Conservation (phyloP, 2,888 invertebrate species). For the Polyommatus iphigenia region DNA sequence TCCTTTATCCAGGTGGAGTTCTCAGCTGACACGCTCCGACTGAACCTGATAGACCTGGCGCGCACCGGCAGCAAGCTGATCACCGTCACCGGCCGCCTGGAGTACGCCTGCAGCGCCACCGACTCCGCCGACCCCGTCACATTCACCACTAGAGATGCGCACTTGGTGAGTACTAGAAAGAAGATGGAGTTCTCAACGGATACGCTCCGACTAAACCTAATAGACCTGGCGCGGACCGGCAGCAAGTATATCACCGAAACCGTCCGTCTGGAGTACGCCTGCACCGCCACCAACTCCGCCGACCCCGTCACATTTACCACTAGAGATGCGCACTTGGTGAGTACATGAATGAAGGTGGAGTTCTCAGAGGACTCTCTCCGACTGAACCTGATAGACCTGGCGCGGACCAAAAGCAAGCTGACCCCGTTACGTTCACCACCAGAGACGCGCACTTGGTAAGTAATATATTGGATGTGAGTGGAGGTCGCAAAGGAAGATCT, state of each 20-base stretch:
- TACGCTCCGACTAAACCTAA: slow-evolving; percentile 90
- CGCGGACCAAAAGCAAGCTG: slow-evolving; percentile 83
- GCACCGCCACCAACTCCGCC: slow-evolving; percentile 90
- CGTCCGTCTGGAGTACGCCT: slow-evolving; percentile 92
- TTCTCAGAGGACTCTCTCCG: slow-evolving; percentile 94
- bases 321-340: slow-evolving; percentile 93
- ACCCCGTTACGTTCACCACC: slow-evolving; percentile 89
- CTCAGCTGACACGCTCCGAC: slow-evolving; percentile 90
- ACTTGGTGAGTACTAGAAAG: slow-evolving; percentile 84
- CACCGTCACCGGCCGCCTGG: slow-evolving; percentile 90
- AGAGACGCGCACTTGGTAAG: slow-evolving; percentile 82
- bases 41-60: slow-evolving; percentile 94
- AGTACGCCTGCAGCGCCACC: slow-evolving; percentile 92
- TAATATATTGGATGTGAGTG: too few species aligned
- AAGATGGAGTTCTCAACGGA: slow-evolving; percentile 97
- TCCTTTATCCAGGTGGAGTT: slow-evolving; percentile 88
- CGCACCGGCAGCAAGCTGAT: slow-evolving; percentile 90
- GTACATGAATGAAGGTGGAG: slow-evolving; percentile 85
- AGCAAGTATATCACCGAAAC: slow-evolving; percentile 90
- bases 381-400: slow-evolving; percentile 93
- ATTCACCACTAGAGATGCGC: slow-evolving; percentile 94
- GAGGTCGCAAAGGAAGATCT: too few species aligned
- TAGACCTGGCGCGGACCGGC: slow-evolving; percentile 92
- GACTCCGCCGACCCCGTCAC: slow-evolving; percentile 94
- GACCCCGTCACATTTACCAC: slow-evolving; percentile 96